phyloP scores from a whole-genome alignment of 2,113 vertebrate genomes.

The Raphicerus campestris region DNA sequence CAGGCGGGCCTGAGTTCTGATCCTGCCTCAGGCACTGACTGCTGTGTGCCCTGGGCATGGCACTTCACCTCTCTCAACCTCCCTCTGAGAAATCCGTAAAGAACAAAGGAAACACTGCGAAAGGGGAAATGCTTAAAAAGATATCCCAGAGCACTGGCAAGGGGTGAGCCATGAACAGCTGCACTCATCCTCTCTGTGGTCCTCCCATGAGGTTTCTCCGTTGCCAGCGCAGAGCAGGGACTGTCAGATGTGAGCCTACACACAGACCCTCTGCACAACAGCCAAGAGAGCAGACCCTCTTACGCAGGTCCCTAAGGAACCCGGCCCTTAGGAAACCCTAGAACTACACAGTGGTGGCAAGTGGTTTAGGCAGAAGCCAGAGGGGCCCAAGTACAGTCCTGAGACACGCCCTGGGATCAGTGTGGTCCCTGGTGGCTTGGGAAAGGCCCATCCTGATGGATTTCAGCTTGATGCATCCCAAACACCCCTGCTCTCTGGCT shows the following conservation, averaged over 20 bases:
- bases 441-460: neutral
- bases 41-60: neutral
- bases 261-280: neutral
- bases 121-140: neutral
- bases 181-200: neutral
- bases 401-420: neutral
- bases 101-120: neutral
- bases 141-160: neutral
- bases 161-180: neutral
- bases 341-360: neutral
- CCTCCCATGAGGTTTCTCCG: neutral
- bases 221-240: neutral
- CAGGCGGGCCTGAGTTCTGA: neutral
- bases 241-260: neutral
- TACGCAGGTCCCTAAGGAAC: neutral
- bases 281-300: neutral
- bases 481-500: no score
- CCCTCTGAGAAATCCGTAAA: neutral
- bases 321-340: no score
- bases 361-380: neutral
- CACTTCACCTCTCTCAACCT: neutral
- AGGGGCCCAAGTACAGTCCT: neutral
- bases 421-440: neutral
- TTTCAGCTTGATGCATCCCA: fast-evolving
- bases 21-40: neutral